phyloP scores from a whole-genome alignment of 2,113 vertebrate species.

The Aegotheles bennettii region DNA sequence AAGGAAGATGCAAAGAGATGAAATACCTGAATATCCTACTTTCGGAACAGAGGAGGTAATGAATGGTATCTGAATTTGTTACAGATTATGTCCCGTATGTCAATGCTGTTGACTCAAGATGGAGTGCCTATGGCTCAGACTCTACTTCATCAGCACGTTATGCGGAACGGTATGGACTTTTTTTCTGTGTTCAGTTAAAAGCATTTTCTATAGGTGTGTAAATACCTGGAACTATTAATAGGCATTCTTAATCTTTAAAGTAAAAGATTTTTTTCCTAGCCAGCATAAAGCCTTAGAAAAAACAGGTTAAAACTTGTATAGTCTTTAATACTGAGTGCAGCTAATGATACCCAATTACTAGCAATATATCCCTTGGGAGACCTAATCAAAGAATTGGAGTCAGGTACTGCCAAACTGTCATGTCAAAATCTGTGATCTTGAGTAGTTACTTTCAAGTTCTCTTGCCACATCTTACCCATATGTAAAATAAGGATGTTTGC shows the following conservation, averaged over 20 bases:
- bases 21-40: background rate
- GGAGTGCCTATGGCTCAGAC: slow-evolving; percentile 88
- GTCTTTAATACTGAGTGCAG: background rate
- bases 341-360: background rate
- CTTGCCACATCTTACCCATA: background rate
- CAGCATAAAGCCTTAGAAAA: background rate
- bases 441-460: background rate
- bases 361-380: background rate
- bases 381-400: background rate
- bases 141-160: slow-evolving; percentile 85
- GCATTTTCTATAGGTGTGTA: background rate
- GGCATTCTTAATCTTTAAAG: background rate
- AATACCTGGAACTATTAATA: background rate
- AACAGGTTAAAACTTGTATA: background rate
- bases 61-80: background rate
- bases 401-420: background rate
- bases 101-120: slow-evolving; percentile 88
- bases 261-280: background rate
- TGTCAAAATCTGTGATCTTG: background rate
- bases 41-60: background rate
- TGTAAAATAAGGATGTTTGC: background rate
- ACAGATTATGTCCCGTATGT: slow-evolving; percentile 88
- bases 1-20: background rate
- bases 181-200: background rate
- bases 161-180: slow-evolving; percentile 77